Base-by-base conservation (phyloP, 1,140 invertebrate species). In the Pentalonia nigronervosa region DNA sequence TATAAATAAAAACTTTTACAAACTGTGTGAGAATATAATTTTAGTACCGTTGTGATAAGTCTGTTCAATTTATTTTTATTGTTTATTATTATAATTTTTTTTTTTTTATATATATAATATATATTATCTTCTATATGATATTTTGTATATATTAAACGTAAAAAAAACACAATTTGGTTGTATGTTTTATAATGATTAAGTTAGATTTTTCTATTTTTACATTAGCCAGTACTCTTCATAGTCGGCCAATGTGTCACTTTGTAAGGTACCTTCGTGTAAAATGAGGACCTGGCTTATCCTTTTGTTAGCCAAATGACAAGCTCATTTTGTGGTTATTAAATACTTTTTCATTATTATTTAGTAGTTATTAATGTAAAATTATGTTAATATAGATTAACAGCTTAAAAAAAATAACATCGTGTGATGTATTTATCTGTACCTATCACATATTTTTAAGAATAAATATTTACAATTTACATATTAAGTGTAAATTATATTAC, bases 1-100 rank as follows among this genome's bases (percentile, higher is more conserved):
- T 47, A 91, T 47, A 36, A 92, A 92, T 50, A 48, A 8, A 92
- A 48, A 34, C 21, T 92, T 50, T 34, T 53, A 36, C 17, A 21
- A 11, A 81, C 21, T 41, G 45, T 56, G 47, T 53, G 34, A 86
- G 6, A 50, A n/a, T 48, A 48, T 50, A 41, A 50, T 45, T 56
- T 86, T 86, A 86, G 25, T 93, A 86, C 21, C 23, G n/a, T 84
- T 93, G 91, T 93, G 91, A 93, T 93, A 93, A 86, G 81, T 84
- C 17, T 36, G 47, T 83, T 48, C 30, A 41, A 91, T 47, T 83
- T 23, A 25, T 81, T 23, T 93, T 30, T 86, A 93, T 86, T 86
- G n/a, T 93, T 93, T 93, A 36, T 50, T 86, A 56, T 93, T 20
- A 50, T 41, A 41, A n/a, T n/a, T n/a, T n/a, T n/a, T 48, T 48